Percentiles rank a stretch among this genome's conserved stretches.
These are phyloP conservation scores for Hylaeus volcanicus DNA, from an alignment of 1,140 invertebrate genomes.

Conservation along the genomic window DNA sequence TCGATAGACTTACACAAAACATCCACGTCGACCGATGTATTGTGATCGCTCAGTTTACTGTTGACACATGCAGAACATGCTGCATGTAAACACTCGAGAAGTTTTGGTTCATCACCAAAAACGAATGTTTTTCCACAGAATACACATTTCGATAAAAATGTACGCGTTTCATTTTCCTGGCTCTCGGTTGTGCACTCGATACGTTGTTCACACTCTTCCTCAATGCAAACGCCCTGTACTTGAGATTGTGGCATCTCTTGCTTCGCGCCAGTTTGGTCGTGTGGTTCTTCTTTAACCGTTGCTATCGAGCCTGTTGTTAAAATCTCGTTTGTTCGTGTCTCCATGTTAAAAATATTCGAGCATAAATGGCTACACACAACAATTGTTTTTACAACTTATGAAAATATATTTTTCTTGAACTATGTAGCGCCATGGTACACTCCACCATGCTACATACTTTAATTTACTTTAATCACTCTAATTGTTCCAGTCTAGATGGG, in stretches of 20 bases:
- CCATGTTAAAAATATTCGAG: constrained; percentile 40
- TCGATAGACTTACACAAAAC: constrained; percentile 65
- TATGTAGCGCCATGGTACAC: constrained; percentile 38
- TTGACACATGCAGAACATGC: constrained; percentile 89
- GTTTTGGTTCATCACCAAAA: constrained; percentile 85
- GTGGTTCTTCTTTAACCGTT: constrained; percentile 56
- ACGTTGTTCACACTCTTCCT: constrained; percentile 72
- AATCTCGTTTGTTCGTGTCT: constrained; percentile 43
- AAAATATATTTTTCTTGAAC: constrained; percentile 43
- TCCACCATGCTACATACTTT: constrained; percentile 30
- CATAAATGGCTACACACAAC: not conserved
- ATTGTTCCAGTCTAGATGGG: not conserved
- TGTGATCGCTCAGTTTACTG: constrained; percentile 84
- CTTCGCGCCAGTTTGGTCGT: constrained; percentile 43
- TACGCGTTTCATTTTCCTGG: constrained; percentile 75
- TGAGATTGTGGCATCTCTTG: constrained; percentile 56
- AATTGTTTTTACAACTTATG: constrained; percentile 38
- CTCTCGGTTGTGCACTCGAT: constrained; percentile 81
- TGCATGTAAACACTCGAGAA: constrained; percentile 93
- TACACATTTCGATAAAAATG: constrained; percentile 82
- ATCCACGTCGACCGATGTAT: constrained; percentile 78
- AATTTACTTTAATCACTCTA: constrained; percentile 1
- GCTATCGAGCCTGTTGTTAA: constrained; percentile 19
- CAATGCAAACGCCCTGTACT: constrained; percentile 50
- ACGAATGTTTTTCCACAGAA: constrained; percentile 85